Evolutionary conservation across 2,888 invertebrate genomes (phyloP), one percentile per base, ranked within the genome.

Genomic region (Hoplodrina blanda): DNA sequence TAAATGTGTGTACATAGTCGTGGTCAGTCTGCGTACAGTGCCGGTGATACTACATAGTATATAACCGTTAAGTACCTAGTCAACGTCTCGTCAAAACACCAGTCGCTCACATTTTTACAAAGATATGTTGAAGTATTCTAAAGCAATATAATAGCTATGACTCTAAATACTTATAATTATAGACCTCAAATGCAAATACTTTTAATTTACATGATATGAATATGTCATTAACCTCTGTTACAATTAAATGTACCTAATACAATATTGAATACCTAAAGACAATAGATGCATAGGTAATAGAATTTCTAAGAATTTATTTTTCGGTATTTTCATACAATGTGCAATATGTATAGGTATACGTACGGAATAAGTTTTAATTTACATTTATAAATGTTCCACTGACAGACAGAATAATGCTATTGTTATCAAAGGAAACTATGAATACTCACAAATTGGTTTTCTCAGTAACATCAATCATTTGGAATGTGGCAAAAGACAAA

Each of bases 151-250:
- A 93, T 93, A 95, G 92, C 94, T 96, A 95, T 95, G 95, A 94
- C 94, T 95, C 94, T 95, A 95, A 94, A 92, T 90, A 92, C 95
- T 95, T 95, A 95, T 87, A 93, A 89, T 95, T 95, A 95, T 92
- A 95, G 95, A 95, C 95, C 95, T 96, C 95, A 96, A 96, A 95
- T 96, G 96, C 96, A 95, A 95, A 95, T 95, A 96, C 95, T 95
- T 95, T 92, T 91, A 95, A 94, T 95, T 95, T 95, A 96, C 95
- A 95, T 95, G 96, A 96, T 96, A 96, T 96, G 96, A 95, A 95
- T 95, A 95, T 94, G 95, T 95, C 94, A 93, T 94, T 95, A 93
- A 94, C 94, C 92, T 94, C 94, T 93, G 94, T 94, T 93, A 93
- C 90, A 91, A 90, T 94, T 93, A 91, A 90, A 91, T 87, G 81